Percentiles rank a stretch among this genome's conserved stretches.
Conservation (phyloP, 2,113 vertebrate species). For the Mesitornis unicolor region DNA sequence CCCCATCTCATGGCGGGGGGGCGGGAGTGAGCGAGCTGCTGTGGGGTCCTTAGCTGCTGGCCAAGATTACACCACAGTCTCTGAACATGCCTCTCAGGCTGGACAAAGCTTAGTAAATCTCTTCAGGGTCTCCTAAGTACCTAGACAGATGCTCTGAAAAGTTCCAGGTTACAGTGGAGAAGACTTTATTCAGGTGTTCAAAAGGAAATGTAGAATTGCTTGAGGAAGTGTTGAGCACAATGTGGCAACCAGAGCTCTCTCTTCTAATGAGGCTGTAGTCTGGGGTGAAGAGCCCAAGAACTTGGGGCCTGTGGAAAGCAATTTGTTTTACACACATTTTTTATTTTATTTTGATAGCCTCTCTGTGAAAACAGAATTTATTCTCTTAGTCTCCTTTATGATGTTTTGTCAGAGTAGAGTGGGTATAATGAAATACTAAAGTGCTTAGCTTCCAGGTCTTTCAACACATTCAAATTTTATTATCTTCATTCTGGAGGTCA, state of each 20-base stretch:
- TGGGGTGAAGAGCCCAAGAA: background rate
- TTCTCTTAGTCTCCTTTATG: background rate
- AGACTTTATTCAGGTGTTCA: background rate
- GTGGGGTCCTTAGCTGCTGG: background rate
- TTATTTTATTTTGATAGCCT: background rate
- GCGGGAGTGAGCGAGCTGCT: rapidly evolving
- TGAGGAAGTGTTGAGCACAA: background rate
- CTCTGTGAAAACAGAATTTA: background rate
- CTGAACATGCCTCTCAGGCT: background rate
- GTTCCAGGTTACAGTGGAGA: background rate
- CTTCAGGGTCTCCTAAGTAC: background rate
- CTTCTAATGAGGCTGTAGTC: background rate
- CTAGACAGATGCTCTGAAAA: background rate
- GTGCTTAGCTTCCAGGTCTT: background rate
- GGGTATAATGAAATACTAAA: background rate
- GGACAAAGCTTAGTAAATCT: background rate
- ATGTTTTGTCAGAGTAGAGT: background rate
- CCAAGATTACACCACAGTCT: background rate
- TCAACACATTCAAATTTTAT: background rate
- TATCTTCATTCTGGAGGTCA: background rate
- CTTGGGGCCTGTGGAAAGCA: background rate
- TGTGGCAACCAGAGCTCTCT: background rate
- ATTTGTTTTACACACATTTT: background rate
- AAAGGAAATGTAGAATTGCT: background rate
- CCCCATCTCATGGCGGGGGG: too few relatives aligned